phyloP scores from a whole-genome alignment of 2,113 vertebrate genomes.

The Bostrychus sinensis region DNA sequence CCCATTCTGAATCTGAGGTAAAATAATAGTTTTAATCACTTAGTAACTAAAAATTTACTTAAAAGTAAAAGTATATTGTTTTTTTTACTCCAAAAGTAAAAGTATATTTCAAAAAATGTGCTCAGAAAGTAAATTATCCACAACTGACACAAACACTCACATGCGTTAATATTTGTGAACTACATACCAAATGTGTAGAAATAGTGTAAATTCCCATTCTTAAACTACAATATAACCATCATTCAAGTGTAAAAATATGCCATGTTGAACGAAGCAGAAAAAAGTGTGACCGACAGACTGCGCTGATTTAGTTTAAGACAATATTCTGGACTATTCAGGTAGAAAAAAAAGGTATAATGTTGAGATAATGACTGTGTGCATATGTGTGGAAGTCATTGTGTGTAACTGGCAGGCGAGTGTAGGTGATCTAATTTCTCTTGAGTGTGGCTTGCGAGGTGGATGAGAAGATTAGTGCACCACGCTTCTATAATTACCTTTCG shows the following conservation, averaged over 20 bases:
- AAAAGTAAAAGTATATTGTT: too few species aligned
- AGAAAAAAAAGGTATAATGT: constrained; percentile 6
- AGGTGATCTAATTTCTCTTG: constrained; percentile 61
- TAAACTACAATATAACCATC: constrained; percentile 5
- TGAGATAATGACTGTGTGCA: constrained; percentile 39
- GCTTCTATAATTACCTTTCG: constrained; percentile 77
- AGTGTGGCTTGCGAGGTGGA: constrained; percentile 66
- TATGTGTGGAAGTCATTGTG: constrained; percentile 15
- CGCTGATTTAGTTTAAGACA: constrained; percentile 19
- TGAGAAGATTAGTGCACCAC: constrained; percentile 70
- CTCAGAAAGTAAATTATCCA: too few species aligned
- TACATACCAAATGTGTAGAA: too few species aligned
- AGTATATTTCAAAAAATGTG: too few species aligned
- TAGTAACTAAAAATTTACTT: too few species aligned
- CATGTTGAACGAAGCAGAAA: neutral
- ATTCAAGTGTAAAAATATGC: neutral
- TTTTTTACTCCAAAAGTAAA: too few species aligned
- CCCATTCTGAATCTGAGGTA: too few species aligned
- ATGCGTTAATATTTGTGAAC: too few species aligned
- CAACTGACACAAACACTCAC: too few species aligned
- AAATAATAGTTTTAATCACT: too few species aligned
- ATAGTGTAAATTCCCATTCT: neutral
- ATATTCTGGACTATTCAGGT: constrained; percentile 23
- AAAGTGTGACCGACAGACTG: constrained; percentile 10
- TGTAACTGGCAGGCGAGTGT: constrained; percentile 25